phyloP scores from a whole-genome alignment of 1,140 invertebrate species.

The Paralvinella palmiformis region DNA sequence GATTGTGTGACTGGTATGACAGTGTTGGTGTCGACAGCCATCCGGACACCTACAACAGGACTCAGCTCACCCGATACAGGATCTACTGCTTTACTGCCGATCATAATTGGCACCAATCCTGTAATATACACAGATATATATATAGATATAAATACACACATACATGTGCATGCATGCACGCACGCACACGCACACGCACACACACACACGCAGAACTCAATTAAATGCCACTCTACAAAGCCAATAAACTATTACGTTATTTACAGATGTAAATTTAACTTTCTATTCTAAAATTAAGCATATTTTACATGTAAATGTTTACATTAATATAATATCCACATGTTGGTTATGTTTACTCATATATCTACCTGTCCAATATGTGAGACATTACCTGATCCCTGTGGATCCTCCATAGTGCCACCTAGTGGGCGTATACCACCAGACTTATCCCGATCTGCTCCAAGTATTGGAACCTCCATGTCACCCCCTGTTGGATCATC shows the following conservation, averaged over 20 bases:
- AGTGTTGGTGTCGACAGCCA: slow-evolving; percentile 34
- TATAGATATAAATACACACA: too few relatives aligned
- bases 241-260: too few relatives aligned
- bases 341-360: background rate
- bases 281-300: too few relatives aligned
- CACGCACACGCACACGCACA: too few relatives aligned
- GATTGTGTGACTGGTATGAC: slow-evolving; percentile 41
- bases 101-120: slow-evolving; percentile 29
- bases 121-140: too few relatives aligned
- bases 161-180: too few relatives aligned
- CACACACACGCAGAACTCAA: too few relatives aligned
- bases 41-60: slow-evolving; percentile 40
- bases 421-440: slow-evolving; percentile 34
- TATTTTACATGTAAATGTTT: too few relatives aligned
- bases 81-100: slow-evolving; percentile 34
- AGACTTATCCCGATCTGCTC: slow-evolving; percentile 30
- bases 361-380: background rate
- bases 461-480: slow-evolving; percentile 39
- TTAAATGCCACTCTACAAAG: too few relatives aligned
- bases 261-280: too few relatives aligned
- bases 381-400: slow-evolving; percentile 32
- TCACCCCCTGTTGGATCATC: slow-evolving; percentile 34
- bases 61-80: slow-evolving; percentile 40
- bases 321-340: too few relatives aligned
- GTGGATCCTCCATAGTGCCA: slow-evolving; percentile 44